Conservation (phyloP, 2,113 vertebrate genomes). For the Stigmatopora argus region DNA sequence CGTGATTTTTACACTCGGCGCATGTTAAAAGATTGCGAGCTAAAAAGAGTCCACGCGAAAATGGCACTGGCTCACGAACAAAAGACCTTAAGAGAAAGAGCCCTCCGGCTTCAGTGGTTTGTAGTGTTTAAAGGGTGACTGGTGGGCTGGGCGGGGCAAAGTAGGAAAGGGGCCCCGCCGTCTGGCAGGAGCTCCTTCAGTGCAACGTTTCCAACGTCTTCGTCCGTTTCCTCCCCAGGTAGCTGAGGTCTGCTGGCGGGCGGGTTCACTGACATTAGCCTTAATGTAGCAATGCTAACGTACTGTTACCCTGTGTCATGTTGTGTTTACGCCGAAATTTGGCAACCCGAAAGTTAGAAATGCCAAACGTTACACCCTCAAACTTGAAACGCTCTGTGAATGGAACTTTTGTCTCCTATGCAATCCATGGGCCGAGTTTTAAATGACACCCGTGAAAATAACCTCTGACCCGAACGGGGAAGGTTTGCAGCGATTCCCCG, state of each 20-base stretch:
- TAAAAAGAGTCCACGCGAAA: conserved; percentile 16
- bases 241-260: no score
- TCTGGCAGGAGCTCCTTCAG: background rate
- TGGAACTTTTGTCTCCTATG: no score
- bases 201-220: no score
- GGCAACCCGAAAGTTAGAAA: no score
- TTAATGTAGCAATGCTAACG: no score
- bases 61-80: conserved; percentile 1
- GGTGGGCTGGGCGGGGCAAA: conserved; percentile 25
- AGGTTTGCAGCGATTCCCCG: conserved; percentile 85
- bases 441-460: no score
- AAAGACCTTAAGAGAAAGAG: background rate
- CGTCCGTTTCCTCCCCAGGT: no score
- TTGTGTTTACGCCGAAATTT: no score
- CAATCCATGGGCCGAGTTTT: no score
- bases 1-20: conserved; percentile 19
- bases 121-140: conserved; percentile 43
- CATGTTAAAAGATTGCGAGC: conserved; percentile 9
- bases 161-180: conserved; percentile 43
- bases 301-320: no score
- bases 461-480: conserved; percentile 73
- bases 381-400: no score
- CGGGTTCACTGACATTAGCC: conserved; percentile 38
- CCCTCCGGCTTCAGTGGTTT: conserved; percentile 40
- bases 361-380: no score